A percentile compares a stretch with the other conserved stretches of the same genome.
Evolutionary conservation across 2,113 vertebrate genomes (phyloP).

Genomic region (Cyphomyrus discorhynchus): DNA sequence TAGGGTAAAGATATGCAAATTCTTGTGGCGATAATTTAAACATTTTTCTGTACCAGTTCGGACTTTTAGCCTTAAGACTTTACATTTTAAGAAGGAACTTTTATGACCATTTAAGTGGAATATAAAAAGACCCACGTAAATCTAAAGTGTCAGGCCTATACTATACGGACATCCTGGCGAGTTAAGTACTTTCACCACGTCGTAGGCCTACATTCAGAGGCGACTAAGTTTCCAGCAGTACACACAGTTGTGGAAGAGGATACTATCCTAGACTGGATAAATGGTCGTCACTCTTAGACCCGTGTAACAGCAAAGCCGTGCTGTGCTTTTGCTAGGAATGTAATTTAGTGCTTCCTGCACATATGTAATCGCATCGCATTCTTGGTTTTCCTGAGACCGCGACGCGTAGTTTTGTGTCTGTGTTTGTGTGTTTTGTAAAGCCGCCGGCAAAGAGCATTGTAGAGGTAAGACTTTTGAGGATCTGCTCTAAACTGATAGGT

Average conservation of each 20-base stretch:
- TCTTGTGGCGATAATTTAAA: neutral
- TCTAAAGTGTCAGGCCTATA: neutral
- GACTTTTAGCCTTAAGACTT: neutral
- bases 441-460: slow-evolving; percentile 31
- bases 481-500: slow-evolving; percentile 48
- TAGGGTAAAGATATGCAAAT: neutral
- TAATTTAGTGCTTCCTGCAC: neutral
- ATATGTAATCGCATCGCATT: neutral
- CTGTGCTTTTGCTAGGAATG: neutral
- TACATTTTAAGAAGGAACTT: neutral
- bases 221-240: neutral
- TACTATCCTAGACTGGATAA: neutral
- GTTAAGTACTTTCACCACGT: neutral
- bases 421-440: neutral
- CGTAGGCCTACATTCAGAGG: neutral
- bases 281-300: neutral
- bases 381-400: neutral
- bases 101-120: neutral
- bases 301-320: neutral
- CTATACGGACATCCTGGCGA: neutral
- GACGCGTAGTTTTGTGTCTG: neutral
- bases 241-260: neutral
- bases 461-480: slow-evolving; percentile 42
- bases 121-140: neutral
- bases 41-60: neutral